phyloP scores from a whole-genome alignment of 30 jellyfish, hydroid and myxozoan genomes.

The Sanderia malayensis region DNA sequence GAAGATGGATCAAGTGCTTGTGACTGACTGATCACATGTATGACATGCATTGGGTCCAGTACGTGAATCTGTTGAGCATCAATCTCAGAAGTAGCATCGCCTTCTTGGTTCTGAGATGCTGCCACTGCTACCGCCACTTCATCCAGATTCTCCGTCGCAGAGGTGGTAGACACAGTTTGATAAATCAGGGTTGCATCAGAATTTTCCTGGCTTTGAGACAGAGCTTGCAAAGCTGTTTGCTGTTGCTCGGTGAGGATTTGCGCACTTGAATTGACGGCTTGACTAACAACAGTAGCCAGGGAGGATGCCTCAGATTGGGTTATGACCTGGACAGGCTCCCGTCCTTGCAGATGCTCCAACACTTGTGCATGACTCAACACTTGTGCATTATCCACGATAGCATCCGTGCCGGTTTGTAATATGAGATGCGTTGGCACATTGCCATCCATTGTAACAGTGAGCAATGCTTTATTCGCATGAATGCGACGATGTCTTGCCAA shows the following conservation, averaged over 20 bases:
- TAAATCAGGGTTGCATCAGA: neutral
- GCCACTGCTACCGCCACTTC: neutral
- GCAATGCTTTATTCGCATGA: constrained; percentile 54
- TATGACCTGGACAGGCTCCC: constrained; percentile 38
- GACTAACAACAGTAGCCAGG: too few species aligned
- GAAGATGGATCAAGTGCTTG: constrained; percentile 20
- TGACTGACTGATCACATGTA: constrained; percentile 32
- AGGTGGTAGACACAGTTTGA: neutral
- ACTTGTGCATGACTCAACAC: constrained; percentile 65
- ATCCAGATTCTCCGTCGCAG: neutral
- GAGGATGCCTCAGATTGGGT: constrained; percentile 22
- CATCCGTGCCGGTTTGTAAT: constrained; percentile 56
- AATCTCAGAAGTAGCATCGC: neutral
- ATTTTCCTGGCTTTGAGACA: neutral
- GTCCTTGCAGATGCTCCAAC: constrained; percentile 60
- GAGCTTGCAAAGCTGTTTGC: neutral
- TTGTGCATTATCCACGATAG: constrained; percentile 55
- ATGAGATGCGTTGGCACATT: constrained; percentile 63
- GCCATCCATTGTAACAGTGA: constrained; percentile 64
- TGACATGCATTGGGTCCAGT: constrained; percentile 24
- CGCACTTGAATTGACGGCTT: neutral
- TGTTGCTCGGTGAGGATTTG: neutral
- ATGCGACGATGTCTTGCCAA: constrained; percentile 66
- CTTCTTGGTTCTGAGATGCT: neutral
- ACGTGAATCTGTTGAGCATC: constrained; percentile 37